phyloP scores from a whole-genome alignment of 2,797 vertebrate genomes.

The Chelmon rostratus region DNA sequence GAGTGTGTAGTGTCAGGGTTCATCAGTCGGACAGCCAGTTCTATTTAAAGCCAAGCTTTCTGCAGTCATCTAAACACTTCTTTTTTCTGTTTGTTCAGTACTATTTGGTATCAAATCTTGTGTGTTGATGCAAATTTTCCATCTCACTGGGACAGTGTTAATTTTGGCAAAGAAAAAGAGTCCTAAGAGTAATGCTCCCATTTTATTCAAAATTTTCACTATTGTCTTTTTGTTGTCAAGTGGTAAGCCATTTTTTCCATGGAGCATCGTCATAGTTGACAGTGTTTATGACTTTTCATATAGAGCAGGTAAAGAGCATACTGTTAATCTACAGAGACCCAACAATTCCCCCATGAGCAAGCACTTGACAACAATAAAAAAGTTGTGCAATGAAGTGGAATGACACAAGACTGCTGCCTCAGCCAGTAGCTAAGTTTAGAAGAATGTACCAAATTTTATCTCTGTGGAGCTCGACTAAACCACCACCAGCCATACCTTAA shows the following conservation, averaged over 20 bases:
- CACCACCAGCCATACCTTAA: too few species aligned
- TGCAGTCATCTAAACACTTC: background rate
- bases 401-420: too few species aligned
- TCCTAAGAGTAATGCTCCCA: background rate
- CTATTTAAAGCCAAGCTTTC: slow-evolving; percentile 2
- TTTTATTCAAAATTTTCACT: background rate
- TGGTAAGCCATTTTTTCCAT: background rate
- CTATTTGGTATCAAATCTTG: too few species aligned
- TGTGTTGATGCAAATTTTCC: background rate
- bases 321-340: too few species aligned
- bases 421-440: too few species aligned
- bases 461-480: too few species aligned
- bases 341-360: too few species aligned
- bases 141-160: background rate
- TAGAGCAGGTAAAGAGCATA: too few species aligned
- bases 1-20: slow-evolving; percentile 17
- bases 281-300: background rate
- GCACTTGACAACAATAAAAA: too few species aligned
- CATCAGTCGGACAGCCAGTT: slow-evolving; percentile 3
- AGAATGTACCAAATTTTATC: too few species aligned
- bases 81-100: background rate
- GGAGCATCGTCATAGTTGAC: background rate
- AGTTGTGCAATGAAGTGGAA: too few species aligned
- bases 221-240: background rate
- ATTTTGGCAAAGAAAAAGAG: background rate